phyloP scores from a whole-genome alignment of 2,888 invertebrate genomes.

The Erebia aethiops region DNA sequence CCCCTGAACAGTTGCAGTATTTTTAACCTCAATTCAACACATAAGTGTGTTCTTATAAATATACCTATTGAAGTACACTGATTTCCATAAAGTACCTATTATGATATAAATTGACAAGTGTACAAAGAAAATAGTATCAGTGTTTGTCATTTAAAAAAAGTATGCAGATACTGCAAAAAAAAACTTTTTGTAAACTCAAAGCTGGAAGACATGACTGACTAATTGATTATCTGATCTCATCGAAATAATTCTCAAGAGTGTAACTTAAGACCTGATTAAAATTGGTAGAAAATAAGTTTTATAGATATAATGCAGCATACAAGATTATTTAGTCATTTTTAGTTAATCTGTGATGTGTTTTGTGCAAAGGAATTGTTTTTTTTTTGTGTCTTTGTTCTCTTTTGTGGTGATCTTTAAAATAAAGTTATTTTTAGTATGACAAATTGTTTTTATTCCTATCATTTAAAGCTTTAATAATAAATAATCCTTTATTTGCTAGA shows the following conservation, averaged over 20 bases:
- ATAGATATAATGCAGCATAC: constrained; percentile 44
- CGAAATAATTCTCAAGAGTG: constrained; percentile 22
- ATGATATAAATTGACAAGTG: no score
- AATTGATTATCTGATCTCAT: constrained; percentile 22
- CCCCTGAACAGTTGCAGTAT: no score
- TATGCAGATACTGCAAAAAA: no score
- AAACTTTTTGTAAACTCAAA: no score
- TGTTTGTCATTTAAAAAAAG: no score
- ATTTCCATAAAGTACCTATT: no score
- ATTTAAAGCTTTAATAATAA: neutral
- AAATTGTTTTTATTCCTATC: constrained; percentile 31
- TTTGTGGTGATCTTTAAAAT: constrained; percentile 62
- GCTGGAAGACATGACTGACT: neutral
- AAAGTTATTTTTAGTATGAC: constrained; percentile 74
- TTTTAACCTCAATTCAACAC: no score
- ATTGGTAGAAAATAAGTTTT: constrained; percentile 17
- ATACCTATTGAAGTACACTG: no score
- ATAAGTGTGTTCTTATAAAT: no score
- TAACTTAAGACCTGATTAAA: constrained; percentile 21
- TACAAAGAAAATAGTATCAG: no score
- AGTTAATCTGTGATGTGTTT: constrained; percentile 73
- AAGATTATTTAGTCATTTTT: constrained; percentile 55
- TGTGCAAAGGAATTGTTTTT: constrained; percentile 72
- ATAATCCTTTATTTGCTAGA: no score
- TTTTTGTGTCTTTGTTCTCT: constrained; percentile 56